A percentile compares a stretch with the other conserved stretches of the same genome.
Evolutionary conservation across 2,797 vertebrate species (phyloP).

Genomic region (Anguilla anguilla): DNA sequence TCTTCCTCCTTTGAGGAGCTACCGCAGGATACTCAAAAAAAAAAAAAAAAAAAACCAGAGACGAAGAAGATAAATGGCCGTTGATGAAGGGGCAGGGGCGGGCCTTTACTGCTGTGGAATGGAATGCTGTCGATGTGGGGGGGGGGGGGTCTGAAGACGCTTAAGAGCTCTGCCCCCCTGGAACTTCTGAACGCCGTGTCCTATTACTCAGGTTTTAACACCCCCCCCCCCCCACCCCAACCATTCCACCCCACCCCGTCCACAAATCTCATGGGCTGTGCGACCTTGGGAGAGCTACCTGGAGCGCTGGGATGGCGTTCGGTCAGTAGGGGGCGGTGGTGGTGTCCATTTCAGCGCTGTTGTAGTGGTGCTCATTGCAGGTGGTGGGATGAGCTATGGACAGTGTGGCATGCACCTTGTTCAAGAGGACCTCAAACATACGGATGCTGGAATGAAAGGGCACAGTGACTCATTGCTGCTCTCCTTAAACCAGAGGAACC

Average conservation of each 20-base stretch:
- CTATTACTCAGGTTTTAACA: not conserved
- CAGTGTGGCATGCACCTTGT: not conserved
- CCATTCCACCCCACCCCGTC: too few relatives aligned
- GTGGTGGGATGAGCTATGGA: not conserved
- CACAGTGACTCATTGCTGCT: not conserved
- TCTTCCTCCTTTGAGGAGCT: not conserved
- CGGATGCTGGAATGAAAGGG: not conserved
- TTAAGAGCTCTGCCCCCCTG: not conserved
- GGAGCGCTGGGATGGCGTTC: not conserved
- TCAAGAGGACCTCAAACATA: not conserved
- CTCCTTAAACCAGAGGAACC: not conserved
- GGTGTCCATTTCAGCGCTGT: not conserved
- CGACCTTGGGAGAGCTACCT: not conserved
- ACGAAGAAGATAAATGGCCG: not conserved
- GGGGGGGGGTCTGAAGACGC: not conserved
- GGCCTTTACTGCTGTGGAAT: constrained; percentile 3
- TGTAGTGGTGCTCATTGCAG: not conserved
- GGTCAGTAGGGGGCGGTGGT: not conserved
- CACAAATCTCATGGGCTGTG: not conserved
- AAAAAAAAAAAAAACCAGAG: not conserved
- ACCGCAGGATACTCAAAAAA: not conserved
- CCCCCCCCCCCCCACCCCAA: not conserved
- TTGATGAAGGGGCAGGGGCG: constrained; percentile 11
- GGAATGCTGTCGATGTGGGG: not conserved
- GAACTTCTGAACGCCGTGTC: not conserved